These are phyloP conservation scores for Phanerotoma sp. DNA, from an alignment of 2,888 invertebrate species.

Conservation along the genomic window DNA sequence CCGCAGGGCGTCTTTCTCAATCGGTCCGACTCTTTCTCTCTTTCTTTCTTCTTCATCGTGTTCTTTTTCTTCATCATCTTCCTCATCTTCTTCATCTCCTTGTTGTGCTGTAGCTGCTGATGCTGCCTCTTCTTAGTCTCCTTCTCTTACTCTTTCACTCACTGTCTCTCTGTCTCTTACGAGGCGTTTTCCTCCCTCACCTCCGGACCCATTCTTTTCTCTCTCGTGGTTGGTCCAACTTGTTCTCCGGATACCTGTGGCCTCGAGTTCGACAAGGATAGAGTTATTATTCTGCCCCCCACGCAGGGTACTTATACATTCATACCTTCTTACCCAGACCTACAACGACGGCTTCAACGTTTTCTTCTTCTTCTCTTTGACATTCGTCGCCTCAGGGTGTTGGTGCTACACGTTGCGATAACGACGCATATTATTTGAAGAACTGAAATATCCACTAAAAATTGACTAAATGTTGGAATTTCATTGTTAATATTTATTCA, in stretches of 20 bases:
- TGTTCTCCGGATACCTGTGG: slow-evolving; percentile 22
- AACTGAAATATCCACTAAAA: neutral
- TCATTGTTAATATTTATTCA: neutral
- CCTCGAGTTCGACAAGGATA: slow-evolving; percentile 25
- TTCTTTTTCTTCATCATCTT: neutral
- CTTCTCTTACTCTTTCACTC: neutral
- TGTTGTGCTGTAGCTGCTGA: no score
- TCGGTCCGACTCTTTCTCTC: slow-evolving; percentile 32
- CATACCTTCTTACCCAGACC: slow-evolving; percentile 34
- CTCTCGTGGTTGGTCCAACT: neutral
- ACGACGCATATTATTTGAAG: neutral
- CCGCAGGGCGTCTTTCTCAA: slow-evolving; percentile 42
- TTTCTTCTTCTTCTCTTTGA: slow-evolving; percentile 4
- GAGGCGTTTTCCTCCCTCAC: neutral
- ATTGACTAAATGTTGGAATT: no score
- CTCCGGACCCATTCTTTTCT: neutral
- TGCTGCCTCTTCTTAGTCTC: neutral
- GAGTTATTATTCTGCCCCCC: slow-evolving; percentile 28
- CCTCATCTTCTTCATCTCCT: slow-evolving; percentile 2
- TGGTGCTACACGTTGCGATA: neutral
- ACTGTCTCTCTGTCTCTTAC: slow-evolving; percentile 4
- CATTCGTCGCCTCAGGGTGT: slow-evolving; percentile 7
- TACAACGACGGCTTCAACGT: slow-evolving; percentile 33
- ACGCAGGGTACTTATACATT: slow-evolving; percentile 40
- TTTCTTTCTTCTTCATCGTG: slow-evolving; percentile 4